These are phyloP conservation scores for Ectemnius continuus DNA, from an alignment of 2,888 invertebrate species.

Conservation along the genomic window DNA sequence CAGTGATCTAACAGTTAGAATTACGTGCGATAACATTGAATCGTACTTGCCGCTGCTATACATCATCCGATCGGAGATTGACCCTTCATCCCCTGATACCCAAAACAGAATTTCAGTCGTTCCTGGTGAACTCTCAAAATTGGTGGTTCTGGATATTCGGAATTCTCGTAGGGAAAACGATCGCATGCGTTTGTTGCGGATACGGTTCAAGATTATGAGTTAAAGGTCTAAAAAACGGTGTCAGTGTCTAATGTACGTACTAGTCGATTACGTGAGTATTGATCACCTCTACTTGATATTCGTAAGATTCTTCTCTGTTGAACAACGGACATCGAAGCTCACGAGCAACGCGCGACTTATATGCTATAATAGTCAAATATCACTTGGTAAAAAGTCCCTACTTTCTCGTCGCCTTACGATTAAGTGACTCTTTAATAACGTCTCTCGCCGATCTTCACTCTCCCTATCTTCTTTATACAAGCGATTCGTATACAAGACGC, in stretches of 20 bases:
- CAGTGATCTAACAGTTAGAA: slow-evolving; percentile 41
- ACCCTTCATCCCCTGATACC: no score
- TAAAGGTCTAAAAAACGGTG: slow-evolving; percentile 17
- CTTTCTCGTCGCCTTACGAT: slow-evolving; percentile 17
- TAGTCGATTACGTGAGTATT: slow-evolving; percentile 29
- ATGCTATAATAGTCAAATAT: slow-evolving; percentile 34
- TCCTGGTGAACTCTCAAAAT: no score
- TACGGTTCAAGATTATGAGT: slow-evolving; percentile 17
- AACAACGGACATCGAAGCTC: slow-evolving; percentile 26
- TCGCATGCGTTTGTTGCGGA: slow-evolving; percentile 1
- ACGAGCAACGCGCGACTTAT: slow-evolving; percentile 35
- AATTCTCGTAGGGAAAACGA: no score
- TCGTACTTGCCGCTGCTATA: slow-evolving; percentile 38
- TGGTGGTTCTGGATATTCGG: no score
- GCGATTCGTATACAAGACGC: slow-evolving; percentile 53
- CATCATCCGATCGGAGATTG: background rate
- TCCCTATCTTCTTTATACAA: slow-evolving; percentile 37
- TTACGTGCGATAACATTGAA: slow-evolving; percentile 49
- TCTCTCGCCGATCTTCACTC: slow-evolving; percentile 1
- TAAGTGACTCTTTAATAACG: slow-evolving; percentile 16
- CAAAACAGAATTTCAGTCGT: no score
- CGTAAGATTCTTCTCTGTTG: slow-evolving; percentile 22
- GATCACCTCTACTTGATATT: slow-evolving; percentile 26
- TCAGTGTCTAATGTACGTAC: slow-evolving; percentile 32
- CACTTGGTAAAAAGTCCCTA: slow-evolving; percentile 28